A percentile compares a stretch with the other conserved stretches of the same genome.
Conservation (phyloP, 2,888 invertebrate species). For the Drosophila anomelani region DNA sequence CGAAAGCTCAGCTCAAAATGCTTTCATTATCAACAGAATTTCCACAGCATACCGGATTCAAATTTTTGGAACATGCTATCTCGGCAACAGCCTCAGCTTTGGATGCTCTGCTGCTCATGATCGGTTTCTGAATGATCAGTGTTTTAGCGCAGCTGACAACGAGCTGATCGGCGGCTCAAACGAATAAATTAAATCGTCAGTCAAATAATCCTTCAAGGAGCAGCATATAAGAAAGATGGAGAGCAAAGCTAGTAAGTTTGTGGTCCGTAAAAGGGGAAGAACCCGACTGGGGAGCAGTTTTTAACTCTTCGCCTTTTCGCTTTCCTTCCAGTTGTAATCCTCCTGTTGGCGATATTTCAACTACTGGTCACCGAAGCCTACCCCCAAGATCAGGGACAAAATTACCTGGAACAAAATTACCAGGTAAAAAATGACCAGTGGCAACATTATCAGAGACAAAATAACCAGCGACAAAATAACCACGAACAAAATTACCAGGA, state of each 20-base stretch:
- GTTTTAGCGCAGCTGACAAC: conserved; percentile 59
- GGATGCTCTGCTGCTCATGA: conserved; percentile 14
- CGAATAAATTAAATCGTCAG: conserved; percentile 22
- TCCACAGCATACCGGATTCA: conserved; percentile 1
- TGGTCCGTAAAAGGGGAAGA: background rate
- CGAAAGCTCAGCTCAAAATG: conserved; percentile 14
- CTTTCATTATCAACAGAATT: conserved; percentile 30
- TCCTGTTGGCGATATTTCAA: background rate
- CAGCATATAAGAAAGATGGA: conserved; percentile 58
- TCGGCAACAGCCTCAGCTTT: conserved; percentile 7
- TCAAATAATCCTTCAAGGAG: conserved; percentile 2
- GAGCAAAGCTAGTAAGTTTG: conserved; percentile 62
- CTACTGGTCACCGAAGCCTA: conserved; percentile 4
- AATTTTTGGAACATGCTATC: conserved; percentile 41
- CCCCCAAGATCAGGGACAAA: background rate
- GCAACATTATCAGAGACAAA: no score
- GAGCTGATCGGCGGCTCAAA: conserved; percentile 59
- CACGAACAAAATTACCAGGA: no score
- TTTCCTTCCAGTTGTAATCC: conserved; percentile 16
- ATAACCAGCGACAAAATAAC: no score
- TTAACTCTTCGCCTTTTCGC: background rate
- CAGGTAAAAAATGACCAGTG: no score
- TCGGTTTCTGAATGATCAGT: conserved; percentile 61
- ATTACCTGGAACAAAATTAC: no score
- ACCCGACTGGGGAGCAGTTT: background rate